Percentiles rank a stretch among this genome's conserved stretches.
Conservation (phyloP, 2,113 vertebrate species). For the Sarotherodon lohbergeri region DNA sequence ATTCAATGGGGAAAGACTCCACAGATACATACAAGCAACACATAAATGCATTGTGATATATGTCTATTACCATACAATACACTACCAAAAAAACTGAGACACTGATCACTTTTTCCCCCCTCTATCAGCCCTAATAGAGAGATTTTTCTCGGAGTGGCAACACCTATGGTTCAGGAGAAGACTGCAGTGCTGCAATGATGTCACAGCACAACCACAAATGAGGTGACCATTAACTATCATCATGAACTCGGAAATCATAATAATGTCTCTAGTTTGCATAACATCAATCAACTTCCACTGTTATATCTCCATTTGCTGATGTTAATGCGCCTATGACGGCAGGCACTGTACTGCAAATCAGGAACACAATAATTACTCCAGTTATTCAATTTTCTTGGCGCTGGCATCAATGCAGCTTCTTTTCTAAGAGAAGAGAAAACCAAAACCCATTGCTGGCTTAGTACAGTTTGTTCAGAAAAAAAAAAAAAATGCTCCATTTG, state of each 20-base stretch:
- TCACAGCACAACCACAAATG: not conserved
- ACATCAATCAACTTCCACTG: not conserved
- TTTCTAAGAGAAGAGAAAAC: not conserved
- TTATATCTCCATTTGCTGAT: not conserved
- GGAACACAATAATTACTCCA: not conserved
- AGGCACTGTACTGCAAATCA: not conserved
- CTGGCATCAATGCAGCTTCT: not conserved
- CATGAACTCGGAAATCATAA: not conserved
- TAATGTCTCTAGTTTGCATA: not conserved
- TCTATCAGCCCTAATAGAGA: not conserved
- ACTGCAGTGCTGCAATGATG: not conserved
- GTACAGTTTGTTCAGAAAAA: not conserved
- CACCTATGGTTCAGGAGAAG: not conserved
- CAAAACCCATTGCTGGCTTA: not conserved
- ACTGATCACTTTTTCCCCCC: not conserved
- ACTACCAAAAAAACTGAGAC: not conserved
- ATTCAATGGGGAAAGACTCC: not conserved
- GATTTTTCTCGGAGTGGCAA: not conserved
- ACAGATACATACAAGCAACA: not conserved
- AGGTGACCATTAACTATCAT: not conserved
- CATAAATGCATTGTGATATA: not conserved
- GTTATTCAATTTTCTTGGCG: not conserved
- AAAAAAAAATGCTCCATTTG: not conserved
- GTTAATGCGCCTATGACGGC: not conserved
- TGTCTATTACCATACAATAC: not conserved